phyloP scores from a whole-genome alignment of 2,888 invertebrate species.

The Pseudanteris insignis region DNA sequence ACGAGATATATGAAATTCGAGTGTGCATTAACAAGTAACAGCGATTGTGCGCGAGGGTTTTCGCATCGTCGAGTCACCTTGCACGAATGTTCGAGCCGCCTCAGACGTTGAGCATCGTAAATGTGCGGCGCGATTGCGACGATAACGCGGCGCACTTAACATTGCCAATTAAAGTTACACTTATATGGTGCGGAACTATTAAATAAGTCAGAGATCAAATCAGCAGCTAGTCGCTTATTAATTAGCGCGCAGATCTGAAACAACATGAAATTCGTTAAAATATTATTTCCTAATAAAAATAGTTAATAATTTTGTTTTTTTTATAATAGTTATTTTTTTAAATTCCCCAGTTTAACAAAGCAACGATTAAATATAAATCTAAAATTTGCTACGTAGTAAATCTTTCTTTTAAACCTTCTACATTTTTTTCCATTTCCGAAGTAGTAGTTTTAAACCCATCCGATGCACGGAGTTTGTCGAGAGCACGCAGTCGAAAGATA shows the following conservation, averaged over 20 bases:
- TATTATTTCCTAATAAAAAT: no score
- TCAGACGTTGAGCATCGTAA: conserved; percentile 29
- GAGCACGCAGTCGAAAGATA: no score
- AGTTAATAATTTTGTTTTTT: no score
- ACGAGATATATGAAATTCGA: conserved; percentile 15
- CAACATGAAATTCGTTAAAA: conserved; percentile 43
- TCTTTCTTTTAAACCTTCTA: no score
- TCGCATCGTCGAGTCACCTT: conserved; percentile 21
- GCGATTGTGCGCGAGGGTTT: conserved; percentile 15
- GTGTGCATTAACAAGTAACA: conserved; percentile 19
- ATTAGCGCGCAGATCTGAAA: conserved; percentile 41
- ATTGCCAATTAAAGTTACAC: conserved; percentile 42
- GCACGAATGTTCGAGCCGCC: conserved; percentile 25
- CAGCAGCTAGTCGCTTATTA: conserved; percentile 36
- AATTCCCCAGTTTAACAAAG: no score
- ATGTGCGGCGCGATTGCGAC: conserved; percentile 28
- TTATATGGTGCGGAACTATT: conserved; percentile 42
- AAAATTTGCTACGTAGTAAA: no score
- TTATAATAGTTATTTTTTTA: no score
- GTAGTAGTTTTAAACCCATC: no score
- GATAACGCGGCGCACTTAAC: conserved; percentile 39
- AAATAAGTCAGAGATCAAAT: conserved; percentile 39
- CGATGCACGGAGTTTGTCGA: no score
- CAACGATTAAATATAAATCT: no score
- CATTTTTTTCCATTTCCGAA: no score